Evolutionary conservation across 1,140 invertebrate species (phyloP).

Genomic region (Thaumatotibia leucotreta): DNA sequence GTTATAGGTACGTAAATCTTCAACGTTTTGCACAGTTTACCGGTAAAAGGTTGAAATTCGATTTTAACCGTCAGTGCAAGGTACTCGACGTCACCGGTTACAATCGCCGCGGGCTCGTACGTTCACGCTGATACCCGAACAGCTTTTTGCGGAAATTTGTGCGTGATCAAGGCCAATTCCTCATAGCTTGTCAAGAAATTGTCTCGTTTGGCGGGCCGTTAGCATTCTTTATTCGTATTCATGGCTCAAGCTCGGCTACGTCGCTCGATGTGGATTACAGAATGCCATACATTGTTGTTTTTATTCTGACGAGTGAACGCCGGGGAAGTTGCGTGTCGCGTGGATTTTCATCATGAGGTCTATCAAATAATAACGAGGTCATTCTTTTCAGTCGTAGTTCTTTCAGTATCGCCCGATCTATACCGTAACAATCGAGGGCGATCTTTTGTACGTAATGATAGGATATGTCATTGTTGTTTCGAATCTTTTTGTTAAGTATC

Average conservation of each 20-base stretch:
- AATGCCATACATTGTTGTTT: constrained; percentile 61
- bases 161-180: constrained; percentile 67
- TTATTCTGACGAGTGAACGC: constrained; percentile 62
- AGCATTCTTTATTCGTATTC: constrained; percentile 57
- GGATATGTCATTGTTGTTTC: constrained; percentile 38
- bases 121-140: constrained; percentile 14
- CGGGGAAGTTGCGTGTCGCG: constrained; percentile 65
- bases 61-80: constrained; percentile 47
- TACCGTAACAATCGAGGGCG: constrained; percentile 40
- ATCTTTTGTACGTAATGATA: constrained; percentile 55
- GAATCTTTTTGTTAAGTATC: constrained; percentile 26
- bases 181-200: constrained; percentile 56
- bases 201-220: constrained; percentile 42
- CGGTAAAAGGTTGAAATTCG: constrained; percentile 50
- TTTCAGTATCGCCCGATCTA: constrained; percentile 51
- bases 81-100: constrained; percentile 33
- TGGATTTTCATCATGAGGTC: constrained; percentile 62
- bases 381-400: constrained; percentile 38
- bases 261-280: constrained; percentile 31
- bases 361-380: constrained; percentile 69
- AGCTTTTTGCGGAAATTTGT: constrained; percentile 43
- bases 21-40: constrained; percentile 38
- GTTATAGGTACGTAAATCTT: constrained; percentile 65
- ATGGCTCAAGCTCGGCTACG: constrained; percentile 39
- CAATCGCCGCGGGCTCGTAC: constrained; percentile 29